Conservation (phyloP, 1,140 invertebrate species). For the Bactericera cockerelli region DNA sequence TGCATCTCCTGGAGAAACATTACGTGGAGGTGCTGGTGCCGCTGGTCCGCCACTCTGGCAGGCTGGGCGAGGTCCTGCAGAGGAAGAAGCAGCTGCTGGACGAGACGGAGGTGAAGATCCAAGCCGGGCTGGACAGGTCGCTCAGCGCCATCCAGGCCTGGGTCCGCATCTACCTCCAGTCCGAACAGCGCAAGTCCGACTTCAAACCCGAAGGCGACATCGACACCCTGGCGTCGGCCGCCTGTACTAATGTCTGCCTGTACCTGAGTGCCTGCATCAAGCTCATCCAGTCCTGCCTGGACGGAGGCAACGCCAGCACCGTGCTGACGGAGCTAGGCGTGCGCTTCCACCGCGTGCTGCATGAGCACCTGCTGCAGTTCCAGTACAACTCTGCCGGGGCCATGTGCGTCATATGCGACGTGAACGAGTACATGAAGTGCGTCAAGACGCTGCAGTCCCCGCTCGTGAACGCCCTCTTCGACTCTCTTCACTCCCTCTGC, state of each 20-base stretch:
- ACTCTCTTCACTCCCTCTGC: constrained; percentile 86
- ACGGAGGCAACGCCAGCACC: constrained; percentile 82
- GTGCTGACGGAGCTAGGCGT: constrained; percentile 79
- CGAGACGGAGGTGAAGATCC: constrained; percentile 81
- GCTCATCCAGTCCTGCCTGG: constrained; percentile 68
- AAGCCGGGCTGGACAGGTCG: constrained; percentile 71
- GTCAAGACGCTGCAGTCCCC: constrained; percentile 55
- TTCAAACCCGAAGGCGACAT: constrained; percentile 81
- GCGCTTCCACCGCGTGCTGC: constrained; percentile 82
- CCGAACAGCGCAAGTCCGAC: constrained; percentile 90
- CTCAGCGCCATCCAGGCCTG: constrained; percentile 78
- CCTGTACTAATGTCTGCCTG: constrained; percentile 72
- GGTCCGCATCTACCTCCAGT: constrained; percentile 78
- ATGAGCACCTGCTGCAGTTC: constrained; percentile 88
- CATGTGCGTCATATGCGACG: constrained; percentile 95
- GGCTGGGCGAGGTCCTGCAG: constrained; percentile 71
- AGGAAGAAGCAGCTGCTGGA: constrained; percentile 75
- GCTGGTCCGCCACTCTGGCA: constrained; percentile 73
- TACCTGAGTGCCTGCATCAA: constrained; percentile 62
- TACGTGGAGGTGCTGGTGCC: constrained; percentile 81
- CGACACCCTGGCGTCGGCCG: constrained; percentile 57
- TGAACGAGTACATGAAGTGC: constrained; percentile 84
- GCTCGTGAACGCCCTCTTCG: constrained; percentile 73
- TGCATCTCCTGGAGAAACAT: constrained; percentile 89
- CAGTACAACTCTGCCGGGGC: constrained; percentile 91